These are phyloP conservation scores for Rhabdomys pumilio DNA, from an alignment of 2,797 vertebrate genomes.

Conservation along the genomic window DNA sequence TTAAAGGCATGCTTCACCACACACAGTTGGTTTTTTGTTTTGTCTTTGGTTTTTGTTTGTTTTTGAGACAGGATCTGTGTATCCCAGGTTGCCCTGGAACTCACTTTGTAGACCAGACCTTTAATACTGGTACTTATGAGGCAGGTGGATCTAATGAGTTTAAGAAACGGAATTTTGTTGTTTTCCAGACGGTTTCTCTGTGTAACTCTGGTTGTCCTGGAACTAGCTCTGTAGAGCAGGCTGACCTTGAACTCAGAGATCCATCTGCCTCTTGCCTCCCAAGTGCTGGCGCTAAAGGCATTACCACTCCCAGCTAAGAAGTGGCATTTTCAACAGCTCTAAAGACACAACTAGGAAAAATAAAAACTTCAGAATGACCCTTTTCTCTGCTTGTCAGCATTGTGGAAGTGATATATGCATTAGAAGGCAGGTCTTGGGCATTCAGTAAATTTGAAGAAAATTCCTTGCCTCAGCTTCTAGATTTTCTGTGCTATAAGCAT, in stretches of 20 bases:
- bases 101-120: not conserved
- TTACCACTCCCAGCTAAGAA: not conserved
- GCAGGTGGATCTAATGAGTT: not conserved
- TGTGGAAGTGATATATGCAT: not conserved
- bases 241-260: not conserved
- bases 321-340: not conserved
- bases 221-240: not conserved
- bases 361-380: not conserved
- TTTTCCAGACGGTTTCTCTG: not conserved
- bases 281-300: not conserved
- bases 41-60: not conserved
- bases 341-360: constrained; percentile 9
- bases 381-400: not conserved
- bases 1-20: not conserved
- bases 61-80: not conserved
- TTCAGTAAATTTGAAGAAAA: not conserved
- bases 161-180: not conserved
- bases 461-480: not conserved
- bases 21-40: no score
- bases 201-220: not conserved
- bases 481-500: not conserved
- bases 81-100: not conserved
- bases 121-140: not conserved
- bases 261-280: not conserved
- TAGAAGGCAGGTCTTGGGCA: not conserved